Base-by-base conservation (phyloP, 2,888 invertebrate species). In the Erpobdella octoculata region DNA sequence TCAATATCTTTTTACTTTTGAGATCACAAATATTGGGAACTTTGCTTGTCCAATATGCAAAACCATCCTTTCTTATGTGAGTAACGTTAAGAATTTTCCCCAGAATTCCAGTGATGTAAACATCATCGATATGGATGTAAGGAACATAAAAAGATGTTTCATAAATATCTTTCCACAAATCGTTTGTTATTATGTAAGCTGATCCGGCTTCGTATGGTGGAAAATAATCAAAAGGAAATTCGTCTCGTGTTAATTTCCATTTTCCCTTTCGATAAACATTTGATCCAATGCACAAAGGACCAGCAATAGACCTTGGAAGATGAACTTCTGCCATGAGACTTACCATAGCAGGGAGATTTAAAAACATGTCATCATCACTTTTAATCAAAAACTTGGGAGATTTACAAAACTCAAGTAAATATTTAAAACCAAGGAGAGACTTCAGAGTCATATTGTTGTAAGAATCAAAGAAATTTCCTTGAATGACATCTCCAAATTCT, bases 21-120 rank as follows among this genome's bases (percentile, higher is more conserved):
- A 76, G 37, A 38, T 76, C 75, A 71, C 76, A 76, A 1, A 59
- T 62, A 38, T 58, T 62, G 1, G 74, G 73, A 12, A 31, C 31
- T 25, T 59, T 65, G 48, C 59, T 70, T 31, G 74, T 75, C 75
- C 74, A 75, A 59, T 66, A 76, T 21, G 76, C 75, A 67, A 76
- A 76, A 6, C 76, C 76, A 33, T 38, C 33, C 31, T 73, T 73
- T 21, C 33, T 28, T 18, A 73, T 25, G 64, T 76, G 76, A 33
- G 70, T 73, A 8, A 72, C 76, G 12, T 72, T 70, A 33, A 76
- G 64, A n/a, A 76, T 74, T 59, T 71, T 59, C 2, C 75, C 76
- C 15, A 76, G 46, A 9, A 76, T 76, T 12, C 76, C 76, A n/a
- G 76, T 76, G n/a, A 76, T 74, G 62, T 76, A 77, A n/a, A 76